phyloP scores from a whole-genome alignment of 2,888 invertebrate genomes.

The Pseudanteris insignis region DNA sequence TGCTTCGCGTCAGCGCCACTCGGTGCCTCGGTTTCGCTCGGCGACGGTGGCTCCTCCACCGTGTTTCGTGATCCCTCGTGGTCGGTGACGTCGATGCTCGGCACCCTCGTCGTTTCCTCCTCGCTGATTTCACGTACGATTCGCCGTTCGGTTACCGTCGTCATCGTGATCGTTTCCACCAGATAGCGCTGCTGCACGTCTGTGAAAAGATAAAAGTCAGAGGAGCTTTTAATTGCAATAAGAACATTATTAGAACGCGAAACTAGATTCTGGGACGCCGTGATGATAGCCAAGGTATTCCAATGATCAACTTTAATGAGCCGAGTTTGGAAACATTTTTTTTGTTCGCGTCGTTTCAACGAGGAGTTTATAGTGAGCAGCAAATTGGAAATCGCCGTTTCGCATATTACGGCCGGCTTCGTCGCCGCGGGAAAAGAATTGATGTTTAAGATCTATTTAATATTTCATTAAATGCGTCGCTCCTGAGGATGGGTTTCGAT shows the following conservation, averaged over 20 bases:
- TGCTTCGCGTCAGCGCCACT: constrained; percentile 25
- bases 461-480: constrained; percentile 12
- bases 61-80: background rate
- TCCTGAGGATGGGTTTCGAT: background rate
- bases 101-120: constrained; percentile 50
- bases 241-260: background rate
- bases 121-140: constrained; percentile 69
- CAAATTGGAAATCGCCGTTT: constrained; percentile 10
- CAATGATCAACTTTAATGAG: too few relatives aligned
- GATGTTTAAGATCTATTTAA: constrained; percentile 32
- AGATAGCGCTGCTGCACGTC: constrained; percentile 69
- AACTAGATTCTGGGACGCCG: background rate
- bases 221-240: too few relatives aligned
- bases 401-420: constrained; percentile 31
- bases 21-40: constrained; percentile 3
- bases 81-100: constrained; percentile 48
- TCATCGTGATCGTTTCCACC: constrained; percentile 76
- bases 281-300: background rate
- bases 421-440: constrained; percentile 22
- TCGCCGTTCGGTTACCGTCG: constrained; percentile 74
- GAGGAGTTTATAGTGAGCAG: too few relatives aligned
- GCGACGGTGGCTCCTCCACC: constrained; percentile 16
- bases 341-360: too few relatives aligned
- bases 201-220: too few relatives aligned
- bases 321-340: too few relatives aligned